Evolutionary conservation across 2,797 vertebrate species (phyloP).

Genomic region (Sebastolobus alascanus): DNA sequence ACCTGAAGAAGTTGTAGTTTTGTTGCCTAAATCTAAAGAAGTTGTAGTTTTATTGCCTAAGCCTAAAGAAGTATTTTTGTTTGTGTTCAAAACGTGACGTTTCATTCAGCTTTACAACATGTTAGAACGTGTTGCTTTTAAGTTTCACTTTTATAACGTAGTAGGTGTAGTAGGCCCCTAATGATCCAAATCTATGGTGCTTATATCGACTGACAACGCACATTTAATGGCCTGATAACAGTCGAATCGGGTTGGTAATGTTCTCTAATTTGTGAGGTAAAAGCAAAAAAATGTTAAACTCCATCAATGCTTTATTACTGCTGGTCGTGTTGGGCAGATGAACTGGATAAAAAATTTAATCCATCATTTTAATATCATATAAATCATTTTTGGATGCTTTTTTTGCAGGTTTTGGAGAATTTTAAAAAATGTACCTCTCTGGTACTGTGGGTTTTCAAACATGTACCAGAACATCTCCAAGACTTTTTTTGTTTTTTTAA

Average conservation of each 20-base stretch:
- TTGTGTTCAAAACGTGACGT: too few relatives aligned
- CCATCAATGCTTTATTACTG: background rate
- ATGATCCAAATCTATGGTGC: background rate
- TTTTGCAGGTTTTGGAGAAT: background rate
- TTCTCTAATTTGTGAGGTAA: background rate
- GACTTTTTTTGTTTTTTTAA: background rate
- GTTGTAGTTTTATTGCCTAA: too few relatives aligned
- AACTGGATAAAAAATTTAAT: background rate
- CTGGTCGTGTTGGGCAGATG: background rate
- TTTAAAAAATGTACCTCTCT: background rate
- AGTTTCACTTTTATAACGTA: too few relatives aligned
- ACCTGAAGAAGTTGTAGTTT: too few relatives aligned
- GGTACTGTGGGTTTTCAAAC: background rate
- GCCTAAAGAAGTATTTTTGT: too few relatives aligned
- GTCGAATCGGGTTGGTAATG: too few relatives aligned
- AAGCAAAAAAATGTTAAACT: slow-evolving; percentile 15
- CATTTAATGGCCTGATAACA: too few relatives aligned
- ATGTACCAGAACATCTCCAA: background rate
- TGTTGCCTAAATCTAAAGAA: too few relatives aligned
- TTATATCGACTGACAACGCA: too few relatives aligned
- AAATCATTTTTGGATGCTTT: background rate
- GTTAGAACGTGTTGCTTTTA: too few relatives aligned
- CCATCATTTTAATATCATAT: background rate
- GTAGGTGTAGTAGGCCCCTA: too few relatives aligned
- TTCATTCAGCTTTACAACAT: too few relatives aligned